These are phyloP conservation scores for Neodiprion fabricii DNA, from an alignment of 1,140 invertebrate genomes.

Conservation along the genomic window DNA sequence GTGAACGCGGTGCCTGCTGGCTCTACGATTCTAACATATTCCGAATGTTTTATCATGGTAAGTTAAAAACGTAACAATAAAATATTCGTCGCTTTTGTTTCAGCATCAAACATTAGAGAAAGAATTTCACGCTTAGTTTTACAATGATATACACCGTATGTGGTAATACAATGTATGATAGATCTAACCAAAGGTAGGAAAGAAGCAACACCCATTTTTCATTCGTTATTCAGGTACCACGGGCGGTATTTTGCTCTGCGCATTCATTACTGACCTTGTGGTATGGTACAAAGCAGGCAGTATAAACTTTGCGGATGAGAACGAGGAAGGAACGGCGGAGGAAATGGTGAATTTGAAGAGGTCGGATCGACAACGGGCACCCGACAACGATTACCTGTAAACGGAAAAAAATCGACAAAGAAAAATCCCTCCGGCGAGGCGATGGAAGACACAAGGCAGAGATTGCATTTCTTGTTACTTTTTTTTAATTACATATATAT, in stretches of 20 bases:
- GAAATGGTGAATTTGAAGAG: constrained; percentile 58
- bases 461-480: not conserved
- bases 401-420: not conserved
- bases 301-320: constrained; percentile 73
- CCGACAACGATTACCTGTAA: constrained; percentile 56
- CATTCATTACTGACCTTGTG: constrained; percentile 81
- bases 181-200: not conserved
- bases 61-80: constrained; percentile 28
- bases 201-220: constrained; percentile 19
- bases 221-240: constrained; percentile 72
- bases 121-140: not conserved
- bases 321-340: constrained; percentile 47
- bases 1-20: constrained; percentile 79
- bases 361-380: constrained; percentile 47
- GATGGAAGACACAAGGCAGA: not conserved
- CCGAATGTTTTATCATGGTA: constrained; percentile 86
- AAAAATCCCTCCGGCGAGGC: not conserved
- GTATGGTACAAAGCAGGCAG: constrained; percentile 84
- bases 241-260: constrained; percentile 78
- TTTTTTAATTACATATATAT: not conserved
- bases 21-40: constrained; percentile 86
- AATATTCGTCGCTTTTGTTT: not conserved
- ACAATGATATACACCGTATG: constrained; percentile 17
- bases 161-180: constrained; percentile 10
- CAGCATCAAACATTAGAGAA: too few species aligned